Evolutionary conservation across 2,113 vertebrate species (phyloP), one percentile per base, ranked within the genome.

Genomic region (Upupa epops): DNA sequence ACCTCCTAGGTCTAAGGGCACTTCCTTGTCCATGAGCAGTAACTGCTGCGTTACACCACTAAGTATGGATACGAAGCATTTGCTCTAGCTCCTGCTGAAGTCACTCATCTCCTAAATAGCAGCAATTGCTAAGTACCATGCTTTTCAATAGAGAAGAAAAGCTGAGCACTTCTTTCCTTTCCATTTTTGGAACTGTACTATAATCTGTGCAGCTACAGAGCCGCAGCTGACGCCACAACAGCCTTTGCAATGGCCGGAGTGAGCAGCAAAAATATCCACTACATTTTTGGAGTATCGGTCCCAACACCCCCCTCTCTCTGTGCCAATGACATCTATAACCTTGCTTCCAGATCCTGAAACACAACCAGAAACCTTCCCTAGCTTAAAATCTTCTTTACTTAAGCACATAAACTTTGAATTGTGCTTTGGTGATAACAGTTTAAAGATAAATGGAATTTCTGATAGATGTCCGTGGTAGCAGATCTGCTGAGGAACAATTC

Each of bases 101-200:
- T 81, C 83, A 86, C 63, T 82, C 61, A n/a, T 66, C 40, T 89
- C 70, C 70, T 85, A 89, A 90, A 95, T 59, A 89, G 73, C 58
- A 91, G 90, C 86, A 77, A 90, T 69, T 77, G 64, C 83, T 79
- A 94, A 81, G 78, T 69, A 83, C 51, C 28, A n/a, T 65, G 37
- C 68, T 93, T 95, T 91, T 89, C 89, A 94, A 87, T 81, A 58
- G 80, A 86, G 32, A 85, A 93, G 65, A 82, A 80, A 92, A 91
- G 78, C 70, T 85, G 72, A 92, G 75, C 46, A 49, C 51, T 54
- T 60, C 29, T 87, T 94, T 78, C 79, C 70, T 96, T 94, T 92
- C 92, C 89, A 94, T 95, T 95, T 95, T 95, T 94, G 91, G 89
- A 95, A 74, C 85, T 95, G 72, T 81, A 42, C 69, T 81, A 77